Conservation (phyloP, 2,113 vertebrate species). For the Solea solea region DNA sequence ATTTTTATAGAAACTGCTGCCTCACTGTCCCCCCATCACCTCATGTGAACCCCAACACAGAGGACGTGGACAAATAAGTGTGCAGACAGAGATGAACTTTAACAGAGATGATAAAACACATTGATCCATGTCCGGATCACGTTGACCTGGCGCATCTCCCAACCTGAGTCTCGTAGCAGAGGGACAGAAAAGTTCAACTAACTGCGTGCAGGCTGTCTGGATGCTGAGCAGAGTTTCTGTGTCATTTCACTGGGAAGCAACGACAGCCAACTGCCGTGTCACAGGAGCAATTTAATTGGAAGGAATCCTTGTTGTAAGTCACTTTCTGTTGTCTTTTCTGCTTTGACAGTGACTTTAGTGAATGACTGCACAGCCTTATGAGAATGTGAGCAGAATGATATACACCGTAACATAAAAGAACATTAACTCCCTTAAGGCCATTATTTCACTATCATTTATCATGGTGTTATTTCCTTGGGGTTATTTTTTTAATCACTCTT, state of each 20-base stretch:
- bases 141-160: constrained; percentile 72
- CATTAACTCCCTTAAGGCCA: background rate
- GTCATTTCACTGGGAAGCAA: constrained; percentile 9
- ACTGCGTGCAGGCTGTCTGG: constrained; percentile 20
- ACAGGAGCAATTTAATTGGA: background rate
- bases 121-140: constrained; percentile 64
- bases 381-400: background rate
- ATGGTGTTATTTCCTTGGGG: background rate
- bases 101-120: constrained; percentile 53
- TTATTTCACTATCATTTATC: background rate
- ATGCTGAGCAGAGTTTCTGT: background rate
- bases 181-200: constrained; percentile 30
- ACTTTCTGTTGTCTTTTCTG: background rate
- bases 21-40: too few relatives aligned
- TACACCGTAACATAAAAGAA: background rate
- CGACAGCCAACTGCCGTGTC: background rate
- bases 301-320: constrained; percentile 23
- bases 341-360: background rate
- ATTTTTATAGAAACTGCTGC: too few relatives aligned
- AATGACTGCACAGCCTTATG: background rate
- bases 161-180: background rate
- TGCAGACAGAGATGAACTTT: background rate
- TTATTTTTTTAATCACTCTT: background rate
- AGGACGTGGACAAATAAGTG: too few relatives aligned
- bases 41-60: too few relatives aligned